phyloP scores from a whole-genome alignment of 2,888 invertebrate species.

The Cerceris ruficornis region DNA sequence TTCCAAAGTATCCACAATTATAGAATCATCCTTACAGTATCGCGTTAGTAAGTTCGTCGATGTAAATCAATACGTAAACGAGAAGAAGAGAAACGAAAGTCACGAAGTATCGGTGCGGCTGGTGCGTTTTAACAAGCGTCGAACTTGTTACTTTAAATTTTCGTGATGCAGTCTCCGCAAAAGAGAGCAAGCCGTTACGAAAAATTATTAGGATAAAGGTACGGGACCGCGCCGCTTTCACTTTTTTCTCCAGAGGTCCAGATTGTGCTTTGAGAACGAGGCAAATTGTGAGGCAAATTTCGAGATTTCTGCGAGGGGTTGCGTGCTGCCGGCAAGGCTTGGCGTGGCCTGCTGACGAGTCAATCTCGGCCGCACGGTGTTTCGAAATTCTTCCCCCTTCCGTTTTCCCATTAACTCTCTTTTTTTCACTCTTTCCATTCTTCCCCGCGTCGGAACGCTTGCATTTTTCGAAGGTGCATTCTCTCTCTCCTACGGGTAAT shows the following conservation, averaged over 20 bases:
- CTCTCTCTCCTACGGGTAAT: neutral
- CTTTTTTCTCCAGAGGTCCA: neutral
- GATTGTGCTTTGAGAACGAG: conserved; percentile 30
- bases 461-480: conserved; percentile 28
- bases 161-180: conserved; percentile 23
- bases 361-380: conserved; percentile 66
- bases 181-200: conserved; percentile 19
- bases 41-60: too few relatives aligned
- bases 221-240: conserved; percentile 1
- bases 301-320: conserved; percentile 49
- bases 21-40: too few relatives aligned
- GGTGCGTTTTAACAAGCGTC: neutral
- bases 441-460: conserved; percentile 11
- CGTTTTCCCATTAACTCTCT: neutral
- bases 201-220: conserved; percentile 42
- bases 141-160: neutral
- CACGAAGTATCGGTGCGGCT: neutral
- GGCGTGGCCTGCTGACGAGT: conserved; percentile 68
- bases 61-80: too few relatives aligned
- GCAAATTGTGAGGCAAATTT: conserved; percentile 62
- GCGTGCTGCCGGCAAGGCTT: conserved; percentile 53
- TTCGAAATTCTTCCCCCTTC: conserved; percentile 50
- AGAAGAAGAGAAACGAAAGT: too few relatives aligned
- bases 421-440: conserved; percentile 2
- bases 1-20: too few relatives aligned